These are phyloP conservation scores for Sceloporus undulatus DNA, from an alignment of 2,113 vertebrate species.

Conservation along the genomic window DNA sequence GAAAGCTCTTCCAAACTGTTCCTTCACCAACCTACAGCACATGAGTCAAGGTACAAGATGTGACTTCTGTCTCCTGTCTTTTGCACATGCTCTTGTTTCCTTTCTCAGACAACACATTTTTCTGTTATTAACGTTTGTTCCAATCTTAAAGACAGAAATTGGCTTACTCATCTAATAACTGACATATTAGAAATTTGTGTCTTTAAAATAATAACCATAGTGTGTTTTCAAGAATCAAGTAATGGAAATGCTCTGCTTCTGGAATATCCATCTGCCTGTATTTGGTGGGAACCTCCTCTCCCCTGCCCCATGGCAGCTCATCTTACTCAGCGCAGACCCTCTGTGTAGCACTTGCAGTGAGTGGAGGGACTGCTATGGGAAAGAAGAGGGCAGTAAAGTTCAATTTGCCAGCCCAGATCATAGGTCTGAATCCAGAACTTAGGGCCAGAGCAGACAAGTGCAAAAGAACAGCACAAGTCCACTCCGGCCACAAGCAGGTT, in stretches of 20 bases:
- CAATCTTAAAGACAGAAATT: neutral
- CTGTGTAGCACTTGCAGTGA: too few species aligned
- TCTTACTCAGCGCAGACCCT: too few species aligned
- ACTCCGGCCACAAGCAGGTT: too few species aligned
- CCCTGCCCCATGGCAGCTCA: too few species aligned
- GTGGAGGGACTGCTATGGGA: too few species aligned
- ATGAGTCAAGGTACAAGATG: conserved; percentile 94
- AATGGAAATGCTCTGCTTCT: neutral
- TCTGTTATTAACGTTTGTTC: neutral
- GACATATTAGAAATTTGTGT: neutral
- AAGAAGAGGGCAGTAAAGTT: too few species aligned
- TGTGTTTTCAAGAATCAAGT: neutral
- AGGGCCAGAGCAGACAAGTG: too few species aligned
- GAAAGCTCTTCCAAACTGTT: conserved; percentile 97
- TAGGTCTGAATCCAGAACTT: neutral
- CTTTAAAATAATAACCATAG: neutral
- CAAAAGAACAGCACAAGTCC: too few species aligned
- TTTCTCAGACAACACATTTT: neutral
- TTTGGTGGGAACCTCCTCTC: too few species aligned
- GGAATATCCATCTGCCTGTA: too few species aligned
- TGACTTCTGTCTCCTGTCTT: neutral
- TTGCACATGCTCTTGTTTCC: neutral
- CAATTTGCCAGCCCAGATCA: too few species aligned
- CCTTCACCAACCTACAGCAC: conserved; percentile 91
- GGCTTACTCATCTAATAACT: neutral